Evolutionary conservation across 2,113 vertebrate genomes (phyloP), one percentile per base, ranked within the genome.

Genomic region (Pterocles orientalis): DNA sequence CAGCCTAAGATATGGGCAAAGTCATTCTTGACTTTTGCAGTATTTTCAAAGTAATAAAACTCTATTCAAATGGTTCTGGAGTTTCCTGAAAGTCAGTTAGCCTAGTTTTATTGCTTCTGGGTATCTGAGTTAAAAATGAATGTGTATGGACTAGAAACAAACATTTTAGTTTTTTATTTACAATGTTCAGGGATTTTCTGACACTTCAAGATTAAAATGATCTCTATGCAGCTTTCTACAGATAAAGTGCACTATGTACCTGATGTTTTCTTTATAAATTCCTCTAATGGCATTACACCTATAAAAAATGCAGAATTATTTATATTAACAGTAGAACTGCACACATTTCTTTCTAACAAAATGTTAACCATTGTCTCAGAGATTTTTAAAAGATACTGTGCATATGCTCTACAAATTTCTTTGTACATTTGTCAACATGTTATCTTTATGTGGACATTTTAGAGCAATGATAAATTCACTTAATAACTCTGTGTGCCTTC

Each of bases 31-130:
- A 82, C 51, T 88, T 95, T 75, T 95, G 36, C 23, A 69, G 41
- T 75, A 71, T 94, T 94, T 95, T 94, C 60, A 70, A 95, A 82
- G 45, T 78, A 82, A 93, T 96, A 93, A 96, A 92, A 72, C 91
- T 93, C 71, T 53, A 34, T 26, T 61, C 6, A 81, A 79, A 87
- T 94, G n/a, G 45, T 92, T 93, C 57, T 79, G 14, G 26, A 93
- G 31, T 70, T 86, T 88, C 39, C 69, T 56, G 60, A 53, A 97
- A 93, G 60, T 80, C 73, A 68, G 24, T 82, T 80, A 72, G 54
- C 57, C 26, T 73, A 47, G 33, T 61, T 93, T 94, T 84, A 76
- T 92, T 82, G 18, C 76, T 91, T 82, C 56, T 91, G 58, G 64
- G 36, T 83, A 79, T 71, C 39, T 4, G 43, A 82, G 58, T 70